Evolutionary conservation across 1,140 invertebrate genomes (phyloP), one percentile per base, ranked within the genome.

Genomic region (Protaetia brevitarsis): DNA sequence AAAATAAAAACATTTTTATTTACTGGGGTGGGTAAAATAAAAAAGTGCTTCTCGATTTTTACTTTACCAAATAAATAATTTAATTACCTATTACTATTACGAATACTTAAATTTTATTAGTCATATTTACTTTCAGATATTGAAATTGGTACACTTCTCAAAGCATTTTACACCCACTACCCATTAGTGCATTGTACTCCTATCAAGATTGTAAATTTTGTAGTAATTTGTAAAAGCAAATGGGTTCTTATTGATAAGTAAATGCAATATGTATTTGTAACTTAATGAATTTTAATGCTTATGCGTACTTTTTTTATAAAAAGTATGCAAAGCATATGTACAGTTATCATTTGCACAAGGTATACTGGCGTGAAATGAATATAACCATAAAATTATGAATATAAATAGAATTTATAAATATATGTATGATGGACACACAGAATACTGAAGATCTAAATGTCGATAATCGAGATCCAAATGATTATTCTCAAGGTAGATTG

Each of bases 401-500:
- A 45, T 19, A 45, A 45, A 45, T 45, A 45, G 41, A 45, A 45
- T 10, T 45, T 45, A 45, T 45, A 45, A 45, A 45, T 45, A 45
- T 4, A 45, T 8, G 16, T 45, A 45, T 45, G 23, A 58, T 58
- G 56, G 56, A 58, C 23, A 58, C 29, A 27, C 56, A 58, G n/a
- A 58, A 58, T 16, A 58, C 29, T 30, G 56, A 58, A 27, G 29
- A 58, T 13, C 5, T 58, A 11, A 58, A 23, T 58, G 13, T n/a
- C 2, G 28, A 30, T 30, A 36, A 63, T 19, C 13, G 13, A 4
- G 62, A 63, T 28, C 62, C 26, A 27, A 37, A 63, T 28, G 31
- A 4, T 13, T 41, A n/a, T 63, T 23, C 19, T 37, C 13, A 26
- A 27, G 37, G 62, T 63, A 41, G 68, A 37, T 27, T 69, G 41